Evolutionary conservation across 2,888 invertebrate genomes (phyloP), one percentile per base, ranked within the genome.

Genomic region (Dione vanillae): DNA sequence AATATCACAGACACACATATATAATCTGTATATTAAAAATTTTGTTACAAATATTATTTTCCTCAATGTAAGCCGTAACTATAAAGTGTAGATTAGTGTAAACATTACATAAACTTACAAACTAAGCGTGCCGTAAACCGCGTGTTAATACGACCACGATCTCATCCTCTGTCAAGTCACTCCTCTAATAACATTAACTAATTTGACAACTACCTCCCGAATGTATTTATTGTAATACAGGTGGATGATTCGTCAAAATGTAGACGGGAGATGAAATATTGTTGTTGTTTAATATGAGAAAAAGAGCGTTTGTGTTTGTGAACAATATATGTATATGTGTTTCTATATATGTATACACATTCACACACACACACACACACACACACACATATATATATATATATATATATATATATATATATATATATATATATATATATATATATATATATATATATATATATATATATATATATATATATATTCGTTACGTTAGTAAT

Each of bases 161-260:
- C 20, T 43, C 20, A 45, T 11, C 41, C 59, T 27, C 20, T 27
- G 59, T 61, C 59, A 61, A 61, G 59, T 27, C 59, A 45, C 43
- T 9, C 9, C 59, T 6, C n/a, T 61, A 61, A 45, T 45, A 61
- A 61, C 59, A 61, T 61, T 43, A 61, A 61, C 43, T 61, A 61
- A 45, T 61, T 61, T 61, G 59, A 45, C 59, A 61, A 61, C 59
- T n/a, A 27, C n/a, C 43, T 59, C 41, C 41, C 20, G 20, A 12
- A n/a, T 61, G 14, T 43, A 27, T 61, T 61, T 61, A 43, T 27
- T 27, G 41, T 61, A 58, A 41, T 14, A 61, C n/a, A 37, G 16
- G 43, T 43, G 43, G 43, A 41, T 45, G 59, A 61, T 11, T 45
- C 43, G 10, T 43, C 59, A 59, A 43, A 43, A 43, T 43, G 14